Base-by-base conservation (phyloP, 2,888 invertebrate species). In the Mesoligia furuncula region DNA sequence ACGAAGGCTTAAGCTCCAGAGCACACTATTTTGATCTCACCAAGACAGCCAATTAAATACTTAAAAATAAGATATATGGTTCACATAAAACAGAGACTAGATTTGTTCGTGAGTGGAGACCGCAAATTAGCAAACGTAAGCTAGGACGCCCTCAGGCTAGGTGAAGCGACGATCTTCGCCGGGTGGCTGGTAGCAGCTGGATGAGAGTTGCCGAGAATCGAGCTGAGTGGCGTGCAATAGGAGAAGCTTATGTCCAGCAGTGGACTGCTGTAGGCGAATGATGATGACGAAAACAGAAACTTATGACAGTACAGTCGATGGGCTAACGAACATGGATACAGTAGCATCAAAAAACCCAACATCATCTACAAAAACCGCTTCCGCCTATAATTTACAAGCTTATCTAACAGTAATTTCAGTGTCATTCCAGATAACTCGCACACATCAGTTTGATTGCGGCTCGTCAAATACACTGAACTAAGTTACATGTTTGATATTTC, bases 391-490 rank as follows among this genome's bases (percentile, higher is more conserved):
- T 72, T 85, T 83, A 66, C 57, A 45, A 13, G 27, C 75, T 51
- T 80, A 88, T 87, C 87, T 86, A 87, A 81, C 90, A 90, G 90
- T 92, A 92, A 93, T 93, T 92, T 90, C 91, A 88, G 89, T 91
- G 91, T 92, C 92, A 93, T 89, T 91, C 90, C 78, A 91, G 91
- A 92, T 92, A 93, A 91, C 91, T 86, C 86, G 84, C 87, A 87
- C 90, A 90, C 90, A 91, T 92, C 91, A 90, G 90, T 90, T 92
- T 92, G 90, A 92, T 91, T 91, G 91, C 85, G 88, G 89, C 86
- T 89, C 90, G 89, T 90, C 91, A 92, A 92, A 91, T 87, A 90
- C 82, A 87, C 82, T 83, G 81, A 85, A 88, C 88, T 84, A 88
- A 90, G 90, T 91, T 91, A 88, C 91, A 92, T 91, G 90, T 90